Conservation (phyloP, 2,797 vertebrate genomes). For the Gila robusta region DNA sequence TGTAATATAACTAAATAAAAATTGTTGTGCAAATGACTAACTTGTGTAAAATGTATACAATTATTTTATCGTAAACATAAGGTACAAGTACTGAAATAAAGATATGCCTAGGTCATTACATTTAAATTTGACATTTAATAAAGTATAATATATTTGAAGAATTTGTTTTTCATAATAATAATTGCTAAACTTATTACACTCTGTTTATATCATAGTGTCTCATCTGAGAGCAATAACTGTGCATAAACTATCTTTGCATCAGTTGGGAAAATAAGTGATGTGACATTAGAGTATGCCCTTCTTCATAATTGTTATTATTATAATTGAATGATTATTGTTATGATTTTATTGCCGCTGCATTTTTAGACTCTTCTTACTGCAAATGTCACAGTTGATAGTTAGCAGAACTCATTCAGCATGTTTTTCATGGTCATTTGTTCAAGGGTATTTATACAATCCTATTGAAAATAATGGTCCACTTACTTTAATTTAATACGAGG, state of each 20-base stretch:
- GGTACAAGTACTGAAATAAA: background rate
- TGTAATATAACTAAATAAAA: constrained; percentile 19
- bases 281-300: constrained; percentile 16
- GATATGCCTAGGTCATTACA: background rate
- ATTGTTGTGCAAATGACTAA: background rate
- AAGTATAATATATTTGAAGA: background rate
- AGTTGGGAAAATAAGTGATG: constrained; percentile 10
- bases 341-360: background rate
- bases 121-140: background rate
- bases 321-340: constrained; percentile 3
- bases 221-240: background rate
- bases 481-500: constrained; percentile 54
- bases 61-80: background rate
- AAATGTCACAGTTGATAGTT: background rate
- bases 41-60: background rate
- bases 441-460: constrained; percentile 53
- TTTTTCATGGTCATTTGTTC: constrained; percentile 40
- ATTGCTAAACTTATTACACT: background rate
- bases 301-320: background rate
- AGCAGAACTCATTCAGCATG: background rate
- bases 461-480: constrained; percentile 50
- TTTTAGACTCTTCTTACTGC: background rate
- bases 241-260: constrained; percentile 12
- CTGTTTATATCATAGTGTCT: constrained; percentile 16
- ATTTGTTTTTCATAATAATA: background rate